Conservation (phyloP, 2,888 invertebrate species). For the Adela reaumurella region DNA sequence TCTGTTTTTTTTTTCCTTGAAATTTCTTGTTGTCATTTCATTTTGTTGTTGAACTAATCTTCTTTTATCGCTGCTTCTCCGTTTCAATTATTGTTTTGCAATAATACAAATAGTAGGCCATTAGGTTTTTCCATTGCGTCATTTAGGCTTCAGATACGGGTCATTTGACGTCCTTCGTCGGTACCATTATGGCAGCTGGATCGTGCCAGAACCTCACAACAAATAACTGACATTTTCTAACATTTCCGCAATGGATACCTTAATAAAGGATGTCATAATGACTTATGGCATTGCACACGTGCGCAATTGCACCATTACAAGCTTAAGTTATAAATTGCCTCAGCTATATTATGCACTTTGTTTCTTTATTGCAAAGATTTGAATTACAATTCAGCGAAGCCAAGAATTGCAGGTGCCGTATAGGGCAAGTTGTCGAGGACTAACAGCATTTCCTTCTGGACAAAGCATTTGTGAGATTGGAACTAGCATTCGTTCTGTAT, state of each 20-base stretch:
- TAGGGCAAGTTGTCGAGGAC: neutral
- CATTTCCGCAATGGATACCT: slow-evolving; percentile 47
- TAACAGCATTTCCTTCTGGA: neutral
- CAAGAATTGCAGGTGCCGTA: neutral
- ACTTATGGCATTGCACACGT: slow-evolving; percentile 26
- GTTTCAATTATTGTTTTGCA: no score
- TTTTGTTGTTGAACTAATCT: no score
- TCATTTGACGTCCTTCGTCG: slow-evolving; percentile 34
- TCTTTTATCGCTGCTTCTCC: no score
- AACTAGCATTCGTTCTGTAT: neutral
- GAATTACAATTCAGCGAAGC: neutral
- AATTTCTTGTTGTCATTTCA: no score
- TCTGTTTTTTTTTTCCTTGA: no score
- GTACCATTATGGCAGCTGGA: slow-evolving; percentile 50
- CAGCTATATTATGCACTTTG: neutral
- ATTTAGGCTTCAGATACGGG: no score
- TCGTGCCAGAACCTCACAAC: slow-evolving; percentile 39
- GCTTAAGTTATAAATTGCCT: neutral
- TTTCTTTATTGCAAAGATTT: neutral
- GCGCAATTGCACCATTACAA: slow-evolving; percentile 13
- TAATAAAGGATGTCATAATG: slow-evolving; percentile 48
- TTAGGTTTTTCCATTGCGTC: no score
- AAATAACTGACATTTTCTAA: slow-evolving; percentile 51
- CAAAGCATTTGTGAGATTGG: neutral
- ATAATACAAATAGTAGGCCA: no score